Percentiles rank a stretch among this genome's conserved stretches.
phyloP scores from a whole-genome alignment of 2,888 invertebrate species.

The Spodoptera exigua region DNA sequence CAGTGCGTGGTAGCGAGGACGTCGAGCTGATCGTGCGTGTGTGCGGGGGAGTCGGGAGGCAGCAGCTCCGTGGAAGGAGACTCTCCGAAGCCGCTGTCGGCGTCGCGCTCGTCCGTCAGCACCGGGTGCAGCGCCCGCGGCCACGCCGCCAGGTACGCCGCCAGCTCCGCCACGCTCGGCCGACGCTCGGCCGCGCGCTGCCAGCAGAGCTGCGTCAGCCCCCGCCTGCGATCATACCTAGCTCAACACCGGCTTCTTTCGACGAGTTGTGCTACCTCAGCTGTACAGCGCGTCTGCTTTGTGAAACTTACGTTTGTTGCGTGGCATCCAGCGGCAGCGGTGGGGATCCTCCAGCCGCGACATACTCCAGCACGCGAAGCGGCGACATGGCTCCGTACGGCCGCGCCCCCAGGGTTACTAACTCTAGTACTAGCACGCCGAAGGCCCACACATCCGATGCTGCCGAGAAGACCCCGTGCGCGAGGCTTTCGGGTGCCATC shows the following conservation, averaged over 20 bases:
- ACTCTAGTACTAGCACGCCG: constrained; percentile 95
- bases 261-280: too few relatives aligned
- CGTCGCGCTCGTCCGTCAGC: constrained; percentile 51
- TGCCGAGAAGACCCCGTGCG: constrained; percentile 93
- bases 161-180: constrained; percentile 92
- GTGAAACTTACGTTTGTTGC: constrained; percentile 60
- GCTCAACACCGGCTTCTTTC: constrained; percentile 5
- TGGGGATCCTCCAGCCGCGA: constrained; percentile 91
- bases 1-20: constrained; percentile 7
- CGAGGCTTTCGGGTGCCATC: constrained; percentile 97
- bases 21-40: constrained; percentile 25
- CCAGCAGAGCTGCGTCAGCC: constrained; percentile 94
- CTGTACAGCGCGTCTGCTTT: too few relatives aligned
- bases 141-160: constrained; percentile 92
- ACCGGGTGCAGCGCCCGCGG: constrained; percentile 82
- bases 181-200: constrained; percentile 90
- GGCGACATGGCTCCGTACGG: constrained; percentile 94
- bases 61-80: constrained; percentile 50
- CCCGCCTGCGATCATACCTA: constrained; percentile 67
- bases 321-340: constrained; percentile 90
- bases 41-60: constrained; percentile 24
- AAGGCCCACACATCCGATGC: constrained; percentile 97
- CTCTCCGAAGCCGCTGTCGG: constrained; percentile 61
- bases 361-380: constrained; percentile 90
- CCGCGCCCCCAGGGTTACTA: constrained; percentile 96